phyloP scores from a whole-genome alignment of 2,113 vertebrate genomes.

The Malaclemys terrapin region DNA sequence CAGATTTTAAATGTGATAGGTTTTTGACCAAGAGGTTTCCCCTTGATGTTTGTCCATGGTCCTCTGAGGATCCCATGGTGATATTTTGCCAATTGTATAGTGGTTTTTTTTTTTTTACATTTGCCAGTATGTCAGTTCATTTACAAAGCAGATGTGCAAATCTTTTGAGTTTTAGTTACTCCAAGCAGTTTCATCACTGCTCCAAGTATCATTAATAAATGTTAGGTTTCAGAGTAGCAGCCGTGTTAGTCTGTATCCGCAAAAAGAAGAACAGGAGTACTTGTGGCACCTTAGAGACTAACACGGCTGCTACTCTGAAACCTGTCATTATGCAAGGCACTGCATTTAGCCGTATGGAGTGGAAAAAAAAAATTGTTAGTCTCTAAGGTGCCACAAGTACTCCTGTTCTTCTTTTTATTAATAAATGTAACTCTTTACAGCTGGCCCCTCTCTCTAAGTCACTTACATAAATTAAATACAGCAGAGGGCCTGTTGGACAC shows the following conservation, averaged over 20 bases:
- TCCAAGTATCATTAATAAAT: background rate
- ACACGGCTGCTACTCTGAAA: no score
- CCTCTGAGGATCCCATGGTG: background rate
- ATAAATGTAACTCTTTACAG: background rate
- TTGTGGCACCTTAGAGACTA: no score
- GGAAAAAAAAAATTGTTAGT: no score
- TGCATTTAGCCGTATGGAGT: no score
- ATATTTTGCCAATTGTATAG: conserved; percentile 6
- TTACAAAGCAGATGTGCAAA: conserved; percentile 31
- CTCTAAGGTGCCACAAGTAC: no score
- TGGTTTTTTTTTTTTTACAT: background rate
- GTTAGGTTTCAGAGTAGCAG: background rate
- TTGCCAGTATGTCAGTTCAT: background rate
- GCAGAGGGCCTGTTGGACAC: background rate
- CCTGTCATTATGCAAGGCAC: no score
- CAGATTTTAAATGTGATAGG: background rate
- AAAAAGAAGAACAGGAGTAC: no score
- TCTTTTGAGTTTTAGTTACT: conserved; percentile 34
- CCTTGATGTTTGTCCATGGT: fast-evolving
- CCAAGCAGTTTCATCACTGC: background rate
- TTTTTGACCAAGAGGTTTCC: background rate
- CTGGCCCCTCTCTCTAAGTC: background rate
- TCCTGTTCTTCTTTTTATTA: background rate
- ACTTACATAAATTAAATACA: conserved; percentile 16
- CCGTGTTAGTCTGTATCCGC: no score